phyloP scores from a whole-genome alignment of 1,140 invertebrate species.

The Ostrea edulis region DNA sequence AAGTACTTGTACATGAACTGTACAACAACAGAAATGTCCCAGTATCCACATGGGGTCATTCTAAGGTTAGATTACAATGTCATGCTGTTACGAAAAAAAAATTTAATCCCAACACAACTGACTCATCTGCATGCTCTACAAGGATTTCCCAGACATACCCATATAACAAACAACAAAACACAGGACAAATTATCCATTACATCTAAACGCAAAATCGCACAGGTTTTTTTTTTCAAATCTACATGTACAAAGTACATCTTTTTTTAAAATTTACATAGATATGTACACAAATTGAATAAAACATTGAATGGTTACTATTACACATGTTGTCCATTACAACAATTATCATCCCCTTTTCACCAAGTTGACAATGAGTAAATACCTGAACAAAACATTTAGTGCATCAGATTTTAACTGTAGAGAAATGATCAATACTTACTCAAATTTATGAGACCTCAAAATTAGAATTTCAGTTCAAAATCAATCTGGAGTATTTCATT shows the following conservation, averaged over 20 bases:
- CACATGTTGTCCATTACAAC: too few relatives aligned
- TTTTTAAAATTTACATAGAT: neutral
- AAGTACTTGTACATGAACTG: too few relatives aligned
- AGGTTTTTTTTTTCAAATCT: neutral
- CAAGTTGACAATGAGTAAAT: too few relatives aligned
- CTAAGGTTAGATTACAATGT: neutral
- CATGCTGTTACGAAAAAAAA: neutral
- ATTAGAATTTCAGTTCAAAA: neutral
- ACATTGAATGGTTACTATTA: neutral
- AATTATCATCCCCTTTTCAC: too few relatives aligned
- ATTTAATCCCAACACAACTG: neutral
- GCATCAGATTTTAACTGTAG: neutral
- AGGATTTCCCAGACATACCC: neutral
- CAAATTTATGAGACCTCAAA: neutral
- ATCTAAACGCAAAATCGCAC: too few relatives aligned
- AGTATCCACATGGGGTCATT: neutral
- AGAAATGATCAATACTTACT: conserved; percentile 1
- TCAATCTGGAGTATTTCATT: neutral
- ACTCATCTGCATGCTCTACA: neutral
- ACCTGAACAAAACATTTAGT: neutral
- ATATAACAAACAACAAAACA: neutral
- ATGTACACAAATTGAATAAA: neutral
- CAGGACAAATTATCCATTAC: neutral
- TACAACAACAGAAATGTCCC: neutral
- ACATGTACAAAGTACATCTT: neutral